Evolutionary conservation across 53 echinoderm and acorn worm genomes (phyloP).

Genomic region (Holothuria leucospilota): DNA sequence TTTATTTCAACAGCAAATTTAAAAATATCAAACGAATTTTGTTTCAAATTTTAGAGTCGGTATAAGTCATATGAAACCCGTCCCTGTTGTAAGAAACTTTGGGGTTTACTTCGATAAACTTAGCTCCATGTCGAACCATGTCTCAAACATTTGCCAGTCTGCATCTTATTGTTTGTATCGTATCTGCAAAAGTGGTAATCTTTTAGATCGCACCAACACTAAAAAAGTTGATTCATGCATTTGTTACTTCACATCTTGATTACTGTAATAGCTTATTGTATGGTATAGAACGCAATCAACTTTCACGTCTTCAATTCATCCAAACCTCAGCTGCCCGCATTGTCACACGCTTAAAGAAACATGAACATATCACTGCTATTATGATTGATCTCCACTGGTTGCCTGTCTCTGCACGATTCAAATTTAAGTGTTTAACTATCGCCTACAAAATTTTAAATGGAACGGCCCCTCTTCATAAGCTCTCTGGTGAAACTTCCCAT

Average conservation of each 20-base stretch:
- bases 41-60: neutral
- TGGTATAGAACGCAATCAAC: no score
- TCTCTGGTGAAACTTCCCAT: no score
- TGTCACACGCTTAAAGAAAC: no score
- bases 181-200: neutral
- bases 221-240: neutral
- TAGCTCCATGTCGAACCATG: neutral
- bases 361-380: no score
- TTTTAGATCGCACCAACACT: neutral
- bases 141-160: constrained; percentile 2
- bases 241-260: no score
- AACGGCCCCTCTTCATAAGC: no score
- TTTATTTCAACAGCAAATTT: constrained; percentile 10
- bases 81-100: constrained; percentile 10
- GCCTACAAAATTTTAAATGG: no score
- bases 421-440: no score
- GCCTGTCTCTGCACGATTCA: no score
- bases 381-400: no score
- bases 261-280: neutral
- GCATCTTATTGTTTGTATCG: neutral
- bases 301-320: no score
- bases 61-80: neutral
- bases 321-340: no score
- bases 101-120: neutral
- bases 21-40: neutral